phyloP scores from a whole-genome alignment of 2,797 vertebrate genomes.

The Selene dorsalis region DNA sequence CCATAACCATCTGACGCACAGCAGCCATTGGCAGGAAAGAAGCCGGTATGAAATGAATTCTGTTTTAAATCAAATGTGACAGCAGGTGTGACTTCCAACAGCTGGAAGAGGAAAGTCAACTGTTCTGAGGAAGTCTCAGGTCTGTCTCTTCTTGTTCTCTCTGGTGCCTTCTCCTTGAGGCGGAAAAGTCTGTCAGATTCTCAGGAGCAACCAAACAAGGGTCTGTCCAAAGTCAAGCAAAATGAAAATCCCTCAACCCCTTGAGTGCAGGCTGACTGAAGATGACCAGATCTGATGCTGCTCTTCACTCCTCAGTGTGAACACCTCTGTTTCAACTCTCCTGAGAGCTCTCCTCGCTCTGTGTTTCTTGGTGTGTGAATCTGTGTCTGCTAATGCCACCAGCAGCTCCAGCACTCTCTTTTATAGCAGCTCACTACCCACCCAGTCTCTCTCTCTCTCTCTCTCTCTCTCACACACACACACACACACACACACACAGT shows the following conservation, averaged over 20 bases:
- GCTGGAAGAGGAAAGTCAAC: not conserved
- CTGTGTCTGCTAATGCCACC: constrained; percentile 65
- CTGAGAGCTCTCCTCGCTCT: constrained; percentile 22
- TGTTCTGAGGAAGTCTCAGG: constrained; percentile 15
- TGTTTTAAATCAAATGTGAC: constrained; percentile 11
- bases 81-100: not conserved
- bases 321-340: constrained; percentile 35
- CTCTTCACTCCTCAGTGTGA: constrained; percentile 19
- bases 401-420: constrained; percentile 68
- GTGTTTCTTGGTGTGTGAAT: constrained; percentile 26
- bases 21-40: constrained; percentile 81
- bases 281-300: not conserved
- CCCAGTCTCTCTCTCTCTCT: constrained; percentile 39
- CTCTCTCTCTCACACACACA: constrained; percentile 36
- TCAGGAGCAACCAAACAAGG: constrained; percentile 26
- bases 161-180: constrained; percentile 18
- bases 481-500: too few relatives aligned
- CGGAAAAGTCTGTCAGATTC: constrained; percentile 6
- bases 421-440: constrained; percentile 76
- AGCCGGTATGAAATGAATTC: not conserved
- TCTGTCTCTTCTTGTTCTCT: constrained; percentile 5
- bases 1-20: constrained; percentile 84
- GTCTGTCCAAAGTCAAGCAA: constrained; percentile 24
- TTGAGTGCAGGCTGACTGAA: constrained; percentile 22
- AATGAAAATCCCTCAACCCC: constrained; percentile 27